Percentiles rank a stretch among this genome's conserved stretches.
phyloP scores from a whole-genome alignment of 2,113 vertebrate genomes.

The Synchiropus splendidus region DNA sequence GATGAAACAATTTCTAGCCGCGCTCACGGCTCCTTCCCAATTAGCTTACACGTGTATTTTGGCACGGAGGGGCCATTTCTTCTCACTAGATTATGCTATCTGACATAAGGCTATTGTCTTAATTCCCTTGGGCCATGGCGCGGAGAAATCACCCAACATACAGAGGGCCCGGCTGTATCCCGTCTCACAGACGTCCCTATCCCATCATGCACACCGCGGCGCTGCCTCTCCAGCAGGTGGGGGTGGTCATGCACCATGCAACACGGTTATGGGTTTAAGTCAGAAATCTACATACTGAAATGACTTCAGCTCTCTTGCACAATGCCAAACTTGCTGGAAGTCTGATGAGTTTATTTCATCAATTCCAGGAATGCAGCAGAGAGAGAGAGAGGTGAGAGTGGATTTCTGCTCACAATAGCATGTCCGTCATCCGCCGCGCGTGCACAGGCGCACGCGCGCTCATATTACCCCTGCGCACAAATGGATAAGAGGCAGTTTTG shows the following conservation, averaged over 20 bases:
- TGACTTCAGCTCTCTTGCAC: slow-evolving; percentile 55
- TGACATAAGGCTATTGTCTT: slow-evolving; percentile 55
- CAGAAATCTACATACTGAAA: slow-evolving; percentile 64
- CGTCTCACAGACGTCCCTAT: slow-evolving; percentile 51
- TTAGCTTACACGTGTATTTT: slow-evolving; percentile 53
- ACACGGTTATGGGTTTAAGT: slow-evolving; percentile 58
- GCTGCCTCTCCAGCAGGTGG: slow-evolving; percentile 60
- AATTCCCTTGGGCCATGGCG: slow-evolving; percentile 46
- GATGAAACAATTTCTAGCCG: slow-evolving; percentile 41
- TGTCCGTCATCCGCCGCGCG: slow-evolving; percentile 34
- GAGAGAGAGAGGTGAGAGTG: slow-evolving; percentile 34
- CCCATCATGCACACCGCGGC: slow-evolving; percentile 53
- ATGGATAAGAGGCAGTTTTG: slow-evolving; percentile 44
- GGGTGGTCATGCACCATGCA: slow-evolving; percentile 61
- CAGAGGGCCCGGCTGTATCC: slow-evolving; percentile 51
- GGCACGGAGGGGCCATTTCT: slow-evolving; percentile 51
- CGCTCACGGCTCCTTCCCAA: slow-evolving; percentile 48
- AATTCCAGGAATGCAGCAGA: slow-evolving; percentile 48
- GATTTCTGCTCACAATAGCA: slow-evolving; percentile 43
- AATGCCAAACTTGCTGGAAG: slow-evolving; percentile 62
- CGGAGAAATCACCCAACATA: slow-evolving; percentile 45
- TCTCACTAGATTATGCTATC: slow-evolving; percentile 53
- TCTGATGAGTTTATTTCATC: slow-evolving; percentile 65
- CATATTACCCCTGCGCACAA: slow-evolving; percentile 21
- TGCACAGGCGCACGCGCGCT: slow-evolving; percentile 9